Percentiles rank a stretch among this genome's conserved stretches.
Conservation (phyloP, 2,113 vertebrate species). For the Mesoclemmys tuberculata region DNA sequence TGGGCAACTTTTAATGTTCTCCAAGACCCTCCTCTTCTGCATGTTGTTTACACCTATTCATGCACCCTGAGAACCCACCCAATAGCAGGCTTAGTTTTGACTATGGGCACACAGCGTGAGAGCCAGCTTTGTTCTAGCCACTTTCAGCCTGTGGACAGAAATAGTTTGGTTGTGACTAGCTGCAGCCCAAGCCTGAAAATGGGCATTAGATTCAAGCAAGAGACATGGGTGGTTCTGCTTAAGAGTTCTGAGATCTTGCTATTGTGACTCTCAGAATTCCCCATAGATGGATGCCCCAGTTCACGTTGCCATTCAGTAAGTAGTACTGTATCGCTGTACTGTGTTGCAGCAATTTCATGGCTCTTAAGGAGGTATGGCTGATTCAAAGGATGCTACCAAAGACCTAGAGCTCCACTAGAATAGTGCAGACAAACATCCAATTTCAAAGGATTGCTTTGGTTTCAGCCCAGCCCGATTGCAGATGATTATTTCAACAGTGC, state of each 20-base stretch:
- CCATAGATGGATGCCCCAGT: fast-evolving
- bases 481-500: neutral
- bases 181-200: neutral
- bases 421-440: neutral
- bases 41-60: neutral
- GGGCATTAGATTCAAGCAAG: neutral
- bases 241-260: neutral
- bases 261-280: fast-evolving
- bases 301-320: neutral
- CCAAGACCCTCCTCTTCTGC: slow-evolving; percentile 1
- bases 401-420: neutral
- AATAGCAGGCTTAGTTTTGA: fast-evolving
- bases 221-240: neutral
- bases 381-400: slow-evolving; percentile 37
- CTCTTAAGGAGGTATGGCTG: slow-evolving; percentile 24
- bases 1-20: neutral
- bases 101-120: neutral
- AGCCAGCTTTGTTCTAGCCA: neutral
- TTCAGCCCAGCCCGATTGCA: neutral
- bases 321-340: neutral
- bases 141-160: neutral
- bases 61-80: neutral
- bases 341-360: slow-evolving; percentile 20
- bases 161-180: neutral
- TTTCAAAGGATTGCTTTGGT: neutral